These are phyloP conservation scores for Chiridota heheva DNA, from an alignment of 35 echinoderm and acorn worm species.

Conservation along the genomic window DNA sequence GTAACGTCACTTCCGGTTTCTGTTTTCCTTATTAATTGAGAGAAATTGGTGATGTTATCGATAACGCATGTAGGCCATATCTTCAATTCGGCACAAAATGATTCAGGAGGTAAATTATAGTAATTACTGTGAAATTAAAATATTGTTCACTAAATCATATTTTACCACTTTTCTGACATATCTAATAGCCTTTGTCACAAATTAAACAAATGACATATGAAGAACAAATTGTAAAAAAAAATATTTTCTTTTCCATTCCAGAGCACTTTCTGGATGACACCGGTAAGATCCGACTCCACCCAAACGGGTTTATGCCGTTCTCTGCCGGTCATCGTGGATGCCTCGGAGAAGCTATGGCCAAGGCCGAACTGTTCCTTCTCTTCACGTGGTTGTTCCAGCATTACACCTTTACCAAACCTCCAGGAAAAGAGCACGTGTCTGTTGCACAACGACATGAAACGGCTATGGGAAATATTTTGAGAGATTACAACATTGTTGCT, in stretches of 20 bases:
- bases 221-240: neutral
- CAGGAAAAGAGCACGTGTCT: conserved; percentile 6
- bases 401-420: conserved; percentile 46
- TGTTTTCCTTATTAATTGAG: neutral
- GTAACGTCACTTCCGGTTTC: too few species aligned
- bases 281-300: conserved; percentile 17
- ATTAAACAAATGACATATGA: too few species aligned
- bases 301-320: conserved; percentile 51
- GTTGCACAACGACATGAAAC: neutral
- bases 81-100: neutral
- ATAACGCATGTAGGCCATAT: neutral
- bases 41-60: neutral
- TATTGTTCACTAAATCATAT: neutral
- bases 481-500: conserved; percentile 36
- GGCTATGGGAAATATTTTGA: conserved; percentile 5
- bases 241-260: neutral
- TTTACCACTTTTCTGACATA: neutral
- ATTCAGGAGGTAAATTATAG: neutral
- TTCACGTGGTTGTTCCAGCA: conserved; percentile 58
- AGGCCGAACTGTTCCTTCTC: conserved; percentile 44
- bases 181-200: too few species aligned
- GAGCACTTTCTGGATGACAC: conserved; percentile 62
- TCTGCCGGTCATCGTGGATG: conserved; percentile 46
- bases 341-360: conserved; percentile 50
- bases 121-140: neutral